phyloP scores from a whole-genome alignment of 2,113 vertebrate genomes.

The Menidia beryllina region DNA sequence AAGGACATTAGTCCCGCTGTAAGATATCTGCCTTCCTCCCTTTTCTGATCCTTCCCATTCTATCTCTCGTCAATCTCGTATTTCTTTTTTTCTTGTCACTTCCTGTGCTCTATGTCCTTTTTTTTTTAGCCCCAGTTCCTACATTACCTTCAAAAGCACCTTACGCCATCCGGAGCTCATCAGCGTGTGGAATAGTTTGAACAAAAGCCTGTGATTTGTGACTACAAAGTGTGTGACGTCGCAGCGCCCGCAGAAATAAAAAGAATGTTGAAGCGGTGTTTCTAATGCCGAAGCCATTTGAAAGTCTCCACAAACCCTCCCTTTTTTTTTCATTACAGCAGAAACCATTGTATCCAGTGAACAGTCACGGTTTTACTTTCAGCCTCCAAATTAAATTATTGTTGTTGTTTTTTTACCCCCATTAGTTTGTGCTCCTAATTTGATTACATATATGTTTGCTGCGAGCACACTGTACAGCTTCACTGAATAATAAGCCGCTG shows the following conservation, averaged over 20 bases:
- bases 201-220: constrained; percentile 6
- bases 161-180: neutral
- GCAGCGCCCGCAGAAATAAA: constrained; percentile 1
- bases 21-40: neutral
- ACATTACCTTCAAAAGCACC: neutral
- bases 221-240: neutral
- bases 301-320: neutral
- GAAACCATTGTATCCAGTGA: neutral
- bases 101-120: neutral
- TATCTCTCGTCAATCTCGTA: too few relatives aligned
- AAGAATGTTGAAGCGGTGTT: neutral
- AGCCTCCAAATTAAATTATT: neutral
- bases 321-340: constrained; percentile 5
- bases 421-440: constrained; percentile 17
- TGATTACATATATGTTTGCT: constrained; percentile 32
- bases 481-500: constrained; percentile 23
- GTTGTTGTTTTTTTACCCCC: neutral
- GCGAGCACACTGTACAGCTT: constrained; percentile 27
- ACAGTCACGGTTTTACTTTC: constrained; percentile 8
- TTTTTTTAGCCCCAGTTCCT: neutral
- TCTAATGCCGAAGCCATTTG: neutral
- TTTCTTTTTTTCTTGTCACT: neutral
- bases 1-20: constrained; percentile 21
- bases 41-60: too few relatives aligned
- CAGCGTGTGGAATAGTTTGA: constrained; percentile 34